phyloP scores from a whole-genome alignment of 64 coral and sea anemone species.

The Actinia equina region DNA sequence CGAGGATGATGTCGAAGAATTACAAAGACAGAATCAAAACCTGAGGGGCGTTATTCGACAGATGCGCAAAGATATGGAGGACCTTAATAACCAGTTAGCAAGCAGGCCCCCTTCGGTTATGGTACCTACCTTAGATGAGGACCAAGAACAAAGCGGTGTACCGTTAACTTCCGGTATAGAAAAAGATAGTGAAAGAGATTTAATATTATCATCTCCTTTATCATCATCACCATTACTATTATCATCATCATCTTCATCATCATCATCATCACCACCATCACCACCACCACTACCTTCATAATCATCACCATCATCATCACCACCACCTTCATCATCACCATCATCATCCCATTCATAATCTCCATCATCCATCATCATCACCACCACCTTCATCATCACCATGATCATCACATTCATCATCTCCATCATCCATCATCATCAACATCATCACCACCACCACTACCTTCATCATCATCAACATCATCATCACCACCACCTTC shows the following conservation, averaged over 20 bases:
- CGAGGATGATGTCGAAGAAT: constrained; percentile 33
- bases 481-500: too few species aligned
- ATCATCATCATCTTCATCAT: too few species aligned
- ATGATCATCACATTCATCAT: too few species aligned
- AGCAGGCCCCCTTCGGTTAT: constrained; percentile 50
- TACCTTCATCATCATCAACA: not conserved
- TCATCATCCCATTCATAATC: too few species aligned
- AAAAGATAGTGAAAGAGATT: not conserved
- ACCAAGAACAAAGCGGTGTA: constrained; percentile 12
- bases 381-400: too few species aligned
- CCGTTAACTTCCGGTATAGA: constrained; percentile 74
- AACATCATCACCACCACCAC: not conserved
- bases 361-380: too few species aligned
- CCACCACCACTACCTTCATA: too few species aligned
- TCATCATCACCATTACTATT: too few species aligned
- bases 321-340: too few species aligned
- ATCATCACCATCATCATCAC: too few species aligned
- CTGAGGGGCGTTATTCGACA: constrained; percentile 76
- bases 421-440: not conserved
- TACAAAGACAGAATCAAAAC: constrained; percentile 65
- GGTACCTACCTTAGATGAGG: constrained; percentile 18
- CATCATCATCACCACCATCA: too few species aligned
- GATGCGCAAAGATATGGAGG: constrained; percentile 95
- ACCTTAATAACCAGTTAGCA: constrained; percentile 65
- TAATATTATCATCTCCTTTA: too few species aligned